Percentiles rank a stretch among this genome's conserved stretches.
Evolutionary conservation across 2,888 invertebrate genomes (phyloP).

Genomic region (Glyphotaelius pellucidus): DNA sequence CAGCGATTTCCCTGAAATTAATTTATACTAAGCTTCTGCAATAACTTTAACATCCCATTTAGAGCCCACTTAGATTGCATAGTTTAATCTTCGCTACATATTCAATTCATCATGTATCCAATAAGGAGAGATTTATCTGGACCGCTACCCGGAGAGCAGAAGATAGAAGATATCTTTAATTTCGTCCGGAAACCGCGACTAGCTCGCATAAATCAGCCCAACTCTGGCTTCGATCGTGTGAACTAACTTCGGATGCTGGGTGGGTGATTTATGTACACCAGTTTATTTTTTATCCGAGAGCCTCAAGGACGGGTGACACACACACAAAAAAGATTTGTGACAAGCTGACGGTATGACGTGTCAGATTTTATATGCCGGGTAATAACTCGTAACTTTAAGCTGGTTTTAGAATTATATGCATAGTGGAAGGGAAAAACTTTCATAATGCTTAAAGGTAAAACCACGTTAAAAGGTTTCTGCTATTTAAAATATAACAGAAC

Average conservation of each 20-base stretch:
- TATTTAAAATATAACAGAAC: no score
- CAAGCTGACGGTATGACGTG: constrained; percentile 33
- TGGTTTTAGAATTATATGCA: not conserved
- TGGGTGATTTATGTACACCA: constrained; percentile 52
- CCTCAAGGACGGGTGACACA: constrained; percentile 34
- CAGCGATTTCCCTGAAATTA: not conserved
- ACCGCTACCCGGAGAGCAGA: constrained; percentile 9
- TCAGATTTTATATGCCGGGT: not conserved
- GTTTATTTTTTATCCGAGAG: constrained; percentile 46
- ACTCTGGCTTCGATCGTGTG: constrained; percentile 52
- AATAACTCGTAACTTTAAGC: constrained; percentile 6
- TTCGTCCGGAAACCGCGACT: constrained; percentile 38
- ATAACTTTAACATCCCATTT: not conserved
- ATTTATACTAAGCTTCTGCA: not conserved
- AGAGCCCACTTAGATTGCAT: not conserved
- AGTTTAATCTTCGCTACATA: not conserved
- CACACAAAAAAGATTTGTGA: constrained; percentile 12
- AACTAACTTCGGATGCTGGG: constrained; percentile 56
- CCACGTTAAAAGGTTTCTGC: no score
- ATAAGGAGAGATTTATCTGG: constrained; percentile 23
- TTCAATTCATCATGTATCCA: constrained; percentile 25
- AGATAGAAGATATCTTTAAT: constrained; percentile 37
- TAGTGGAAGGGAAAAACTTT: not conserved
- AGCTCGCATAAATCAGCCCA: constrained; percentile 51
- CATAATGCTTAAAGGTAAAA: not conserved